Percentiles rank a stretch among this genome's conserved stretches.
Conservation (phyloP, 2,888 invertebrate genomes). For the Agrochola lychnidis region DNA sequence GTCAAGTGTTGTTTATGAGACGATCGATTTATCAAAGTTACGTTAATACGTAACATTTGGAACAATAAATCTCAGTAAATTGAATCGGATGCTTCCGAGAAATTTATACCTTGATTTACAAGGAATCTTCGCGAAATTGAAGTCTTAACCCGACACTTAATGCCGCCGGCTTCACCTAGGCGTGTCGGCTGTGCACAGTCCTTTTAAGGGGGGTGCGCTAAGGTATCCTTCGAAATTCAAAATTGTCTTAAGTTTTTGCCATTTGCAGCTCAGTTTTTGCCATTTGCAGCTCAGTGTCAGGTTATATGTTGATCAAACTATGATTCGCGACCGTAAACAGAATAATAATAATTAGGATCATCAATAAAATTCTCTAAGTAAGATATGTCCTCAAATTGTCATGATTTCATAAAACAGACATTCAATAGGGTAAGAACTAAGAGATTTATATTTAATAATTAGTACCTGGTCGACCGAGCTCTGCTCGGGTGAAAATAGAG, state of each 20-base stretch:
- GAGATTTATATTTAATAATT: not conserved
- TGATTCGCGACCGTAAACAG: not conserved
- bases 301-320: not conserved
- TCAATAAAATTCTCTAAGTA: not conserved
- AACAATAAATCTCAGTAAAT: constrained; percentile 43
- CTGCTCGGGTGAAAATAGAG: no score
- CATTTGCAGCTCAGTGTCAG: not conserved
- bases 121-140: constrained; percentile 38
- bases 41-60: constrained; percentile 21
- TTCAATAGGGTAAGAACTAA: not conserved
- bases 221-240: not conserved
- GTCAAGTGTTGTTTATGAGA: constrained; percentile 28
- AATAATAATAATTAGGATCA: not conserved
- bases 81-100: constrained; percentile 26
- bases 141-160: constrained; percentile 45
- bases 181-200: constrained; percentile 34
- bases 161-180: constrained; percentile 42
- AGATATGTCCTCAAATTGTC: not conserved
- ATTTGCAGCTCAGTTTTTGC: not conserved
- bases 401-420: not conserved
- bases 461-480: no score
- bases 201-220: constrained; percentile 19
- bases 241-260: no score
- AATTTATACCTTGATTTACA: constrained; percentile 44
- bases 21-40: constrained; percentile 17